Base-by-base conservation (phyloP, 53 echinoderm and acorn worm genomes). In the Holothuria leucospilota region DNA sequence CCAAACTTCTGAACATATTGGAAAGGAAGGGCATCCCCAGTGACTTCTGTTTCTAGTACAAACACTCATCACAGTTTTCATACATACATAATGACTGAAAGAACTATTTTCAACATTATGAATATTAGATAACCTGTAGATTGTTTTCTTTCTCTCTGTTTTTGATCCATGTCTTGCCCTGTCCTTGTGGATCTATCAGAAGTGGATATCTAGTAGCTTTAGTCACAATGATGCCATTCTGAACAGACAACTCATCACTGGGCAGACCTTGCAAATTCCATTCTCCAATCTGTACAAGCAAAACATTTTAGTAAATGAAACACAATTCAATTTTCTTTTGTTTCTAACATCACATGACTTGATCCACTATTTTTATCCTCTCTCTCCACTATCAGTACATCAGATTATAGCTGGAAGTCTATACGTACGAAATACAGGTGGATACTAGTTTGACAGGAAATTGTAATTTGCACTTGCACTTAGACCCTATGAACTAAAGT, bases 221-320 rank as follows among this genome's bases (percentile, higher is more conserved):
- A 82, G 99, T 99, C 10, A 99, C 99, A 59, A 99, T 99, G 95
- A 99, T 99, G 49, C 99, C 99, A 85, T 99, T 99, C 88, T 99
- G 99, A 28, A 99, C 86, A 0, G 99, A 99, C 30, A 99, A 71
- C 51, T 99, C 99, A 85, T 99, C 99, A 85, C 91, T 95, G 12
- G 99, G 99, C 15, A 99, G 90, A 66, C 99, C 99, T 53, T 99
- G 99, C 21, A 99, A 88, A 69, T 99, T 99, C 99, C 99, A 99
- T 64, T 99, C 99, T 71, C 99, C 99, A 87, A 99, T 93, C 99
- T 99, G 20, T 8, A 62, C 4, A 11, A 86, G 3, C 71, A 74
- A 63, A 46, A 11, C 46, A 46, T 9, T 34, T 34, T 3, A 34
- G 2, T 2, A 34, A 46, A 11, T 46, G 24, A 80, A 59, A 40